Conservation (phyloP, 2,797 vertebrate species). For the Cuniculus paca region DNA sequence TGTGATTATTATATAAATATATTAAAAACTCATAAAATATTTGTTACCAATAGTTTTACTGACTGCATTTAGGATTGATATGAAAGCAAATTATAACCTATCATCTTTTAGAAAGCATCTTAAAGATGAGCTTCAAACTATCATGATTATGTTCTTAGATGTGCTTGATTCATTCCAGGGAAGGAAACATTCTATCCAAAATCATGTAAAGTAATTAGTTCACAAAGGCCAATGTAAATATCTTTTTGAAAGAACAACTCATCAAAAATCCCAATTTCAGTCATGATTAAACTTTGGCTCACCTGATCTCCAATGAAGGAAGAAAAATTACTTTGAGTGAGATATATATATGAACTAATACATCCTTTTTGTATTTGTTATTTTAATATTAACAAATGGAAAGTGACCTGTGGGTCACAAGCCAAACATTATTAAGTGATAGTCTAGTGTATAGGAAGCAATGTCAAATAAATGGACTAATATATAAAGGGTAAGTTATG, state of each 20-base stretch:
- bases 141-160: background rate
- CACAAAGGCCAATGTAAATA: background rate
- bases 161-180: background rate
- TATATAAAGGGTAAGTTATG: background rate
- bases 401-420: background rate
- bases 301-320: background rate
- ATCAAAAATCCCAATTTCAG: background rate
- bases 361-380: background rate
- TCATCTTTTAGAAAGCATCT: background rate
- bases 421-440: background rate
- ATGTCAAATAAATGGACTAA: background rate
- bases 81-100: background rate
- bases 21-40: background rate
- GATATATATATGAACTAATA: background rate
- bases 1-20: background rate
- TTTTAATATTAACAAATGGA: background rate
- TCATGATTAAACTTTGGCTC: background rate
- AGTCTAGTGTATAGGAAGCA: background rate
- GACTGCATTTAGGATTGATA: background rate
- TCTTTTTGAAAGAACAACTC: background rate
- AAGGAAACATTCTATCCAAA: background rate
- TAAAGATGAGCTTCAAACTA: background rate
- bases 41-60: background rate
- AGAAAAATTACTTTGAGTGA: background rate
- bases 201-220: background rate